These are phyloP conservation scores for Phocides pigmalion DNA, from an alignment of 1,140 invertebrate genomes.

Conservation along the genomic window DNA sequence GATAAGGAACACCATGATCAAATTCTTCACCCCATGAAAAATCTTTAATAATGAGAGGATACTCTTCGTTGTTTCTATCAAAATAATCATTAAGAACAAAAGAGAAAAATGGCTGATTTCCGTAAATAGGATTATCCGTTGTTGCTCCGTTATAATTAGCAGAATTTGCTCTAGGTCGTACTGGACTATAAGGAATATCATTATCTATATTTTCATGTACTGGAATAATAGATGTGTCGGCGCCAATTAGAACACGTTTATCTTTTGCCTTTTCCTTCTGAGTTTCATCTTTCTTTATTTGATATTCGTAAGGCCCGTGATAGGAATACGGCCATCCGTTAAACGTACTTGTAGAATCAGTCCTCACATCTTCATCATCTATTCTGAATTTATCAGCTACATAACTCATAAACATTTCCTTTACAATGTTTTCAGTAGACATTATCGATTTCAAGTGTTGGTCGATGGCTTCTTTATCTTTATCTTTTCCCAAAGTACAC, in stretches of 20 bases:
- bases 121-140: slow-evolving; percentile 59
- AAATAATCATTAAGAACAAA: slow-evolving; percentile 67
- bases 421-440: neutral
- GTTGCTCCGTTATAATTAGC: slow-evolving; percentile 27
- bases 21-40: slow-evolving; percentile 60
- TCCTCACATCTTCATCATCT: slow-evolving; percentile 64
- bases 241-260: slow-evolving; percentile 51
- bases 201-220: slow-evolving; percentile 57
- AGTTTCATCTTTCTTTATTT: slow-evolving; percentile 48
- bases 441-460: neutral
- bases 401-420: slow-evolving; percentile 32
- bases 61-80: slow-evolving; percentile 62
- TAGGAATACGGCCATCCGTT: slow-evolving; percentile 63
- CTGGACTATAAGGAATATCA: slow-evolving; percentile 33
- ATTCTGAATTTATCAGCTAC: slow-evolving; percentile 40
- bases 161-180: slow-evolving; percentile 14
- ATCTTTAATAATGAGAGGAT: slow-evolving; percentile 57
- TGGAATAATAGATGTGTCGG: slow-evolving; percentile 52
- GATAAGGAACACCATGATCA: slow-evolving; percentile 45
- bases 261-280: slow-evolving; percentile 59
- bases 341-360: slow-evolving; percentile 49
- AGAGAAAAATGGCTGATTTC: slow-evolving; percentile 64
- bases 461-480: neutral
- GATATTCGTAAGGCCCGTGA: slow-evolving; percentile 58
- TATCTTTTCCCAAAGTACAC: neutral